Conservation (phyloP, 2,888 invertebrate genomes). For the Cistogaster globosa region DNA sequence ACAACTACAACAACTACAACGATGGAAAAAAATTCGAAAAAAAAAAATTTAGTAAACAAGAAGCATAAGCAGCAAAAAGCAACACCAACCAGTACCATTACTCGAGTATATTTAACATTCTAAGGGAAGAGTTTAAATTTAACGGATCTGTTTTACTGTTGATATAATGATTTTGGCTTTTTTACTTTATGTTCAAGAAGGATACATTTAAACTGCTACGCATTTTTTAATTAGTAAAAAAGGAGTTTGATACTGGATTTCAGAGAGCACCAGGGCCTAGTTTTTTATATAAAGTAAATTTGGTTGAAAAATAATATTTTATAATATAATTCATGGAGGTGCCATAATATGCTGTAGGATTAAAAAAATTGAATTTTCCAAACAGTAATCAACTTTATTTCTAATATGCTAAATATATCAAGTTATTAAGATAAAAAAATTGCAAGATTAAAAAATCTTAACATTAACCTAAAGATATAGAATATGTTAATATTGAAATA, state of each 20-base stretch:
- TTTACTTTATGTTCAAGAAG: slow-evolving; percentile 34
- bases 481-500: too few relatives aligned
- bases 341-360: too few relatives aligned
- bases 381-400: too few relatives aligned
- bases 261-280: background rate
- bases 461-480: too few relatives aligned
- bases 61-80: slow-evolving; percentile 48
- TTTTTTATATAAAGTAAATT: background rate
- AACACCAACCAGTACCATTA: slow-evolving; percentile 35
- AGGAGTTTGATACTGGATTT: background rate
- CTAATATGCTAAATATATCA: too few relatives aligned
- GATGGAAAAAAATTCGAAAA: slow-evolving; percentile 8
- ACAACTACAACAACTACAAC: slow-evolving; percentile 23
- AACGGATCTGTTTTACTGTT: slow-evolving; percentile 59
- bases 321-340: too few relatives aligned
- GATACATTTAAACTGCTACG: slow-evolving; percentile 16
- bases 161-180: slow-evolving; percentile 63
- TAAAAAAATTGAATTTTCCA: too few relatives aligned
- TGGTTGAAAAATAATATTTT: background rate
- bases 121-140: slow-evolving; percentile 59
- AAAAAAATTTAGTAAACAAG: slow-evolving; percentile 37
- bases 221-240: background rate
- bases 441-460: too few relatives aligned
- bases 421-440: too few relatives aligned
- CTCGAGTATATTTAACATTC: slow-evolving; percentile 40